Evolutionary conservation across 64 coral and sea anemone species (phyloP), one percentile per base, ranked within the genome.

Genomic region (Pachyseris speciosa): DNA sequence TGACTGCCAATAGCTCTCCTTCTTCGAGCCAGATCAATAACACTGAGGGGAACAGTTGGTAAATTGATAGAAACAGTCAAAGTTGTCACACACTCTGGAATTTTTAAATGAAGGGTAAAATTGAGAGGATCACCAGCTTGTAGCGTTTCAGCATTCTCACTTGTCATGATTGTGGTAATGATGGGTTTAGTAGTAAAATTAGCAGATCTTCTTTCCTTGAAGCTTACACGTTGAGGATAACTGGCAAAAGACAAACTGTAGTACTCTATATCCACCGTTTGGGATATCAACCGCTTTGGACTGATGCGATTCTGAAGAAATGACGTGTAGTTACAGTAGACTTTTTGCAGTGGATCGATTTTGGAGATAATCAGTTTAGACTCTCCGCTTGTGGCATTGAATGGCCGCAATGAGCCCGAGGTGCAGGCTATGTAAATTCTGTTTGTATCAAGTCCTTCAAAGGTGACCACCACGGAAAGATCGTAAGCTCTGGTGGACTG

Each of bases 21-120:
- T 63, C 24, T 81, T 12, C 53, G 77, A 25, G 34, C 9, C 34
- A 81, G 50, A 61, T 81, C 77, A 40, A 63, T 92, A 22, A 80
- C 89, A 32, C 17, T 71, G 1, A 9, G 49, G 9, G 87, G 48
- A 34, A 93, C 65, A 20, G 73, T 80, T 10, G 95, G 95, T 16
- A 90, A 26, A 30, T 71, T 26, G 39, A 97, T 41, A 13, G 44
- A 37, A 9, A 94, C 84, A 39, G 48, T 78, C 27, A 97, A 66
- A 8, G 25, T 72, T 28, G 95, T 97, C 36, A 73, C 12, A 85
- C 95, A 93, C 25, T 97, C 95, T n/a, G 95, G 95, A 11, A 97
- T 76, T 26, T 72, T 45, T 61, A 93, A 57, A 9, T 22, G 38
- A 44, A 97, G 25, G 17, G 55, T 86, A 22, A 93, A 90, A 67